Percentiles rank a stretch among this genome's conserved stretches.
Conservation (phyloP, 2,113 vertebrate species). For the Callionymus lyra region DNA sequence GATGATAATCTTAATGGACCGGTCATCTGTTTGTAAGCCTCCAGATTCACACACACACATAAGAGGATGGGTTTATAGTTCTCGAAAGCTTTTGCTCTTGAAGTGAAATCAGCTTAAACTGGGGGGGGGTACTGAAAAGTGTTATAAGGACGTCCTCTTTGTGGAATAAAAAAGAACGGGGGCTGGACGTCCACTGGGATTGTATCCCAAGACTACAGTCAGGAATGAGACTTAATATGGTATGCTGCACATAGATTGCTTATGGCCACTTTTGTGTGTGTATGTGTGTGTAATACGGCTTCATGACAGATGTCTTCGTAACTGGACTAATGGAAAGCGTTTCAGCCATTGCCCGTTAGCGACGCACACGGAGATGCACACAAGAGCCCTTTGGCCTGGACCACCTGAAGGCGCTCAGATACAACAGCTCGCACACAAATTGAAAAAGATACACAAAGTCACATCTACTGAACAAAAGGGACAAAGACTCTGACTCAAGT, state of each 20-base stretch:
- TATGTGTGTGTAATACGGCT: slow-evolving; percentile 5
- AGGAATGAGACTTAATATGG: slow-evolving; percentile 12
- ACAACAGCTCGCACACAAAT: neutral
- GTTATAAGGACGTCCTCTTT: slow-evolving; percentile 15
- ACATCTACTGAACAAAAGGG: slow-evolving; percentile 14
- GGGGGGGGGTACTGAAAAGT: slow-evolving; percentile 24
- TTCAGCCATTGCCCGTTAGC: slow-evolving; percentile 31
- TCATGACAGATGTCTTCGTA: slow-evolving; percentile 52
- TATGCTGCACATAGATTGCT: slow-evolving; percentile 23
- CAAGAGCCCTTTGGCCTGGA: slow-evolving; percentile 13
- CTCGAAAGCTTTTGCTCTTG: slow-evolving; percentile 50
- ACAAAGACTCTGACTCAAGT: slow-evolving; percentile 7
- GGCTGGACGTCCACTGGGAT: slow-evolving; percentile 17
- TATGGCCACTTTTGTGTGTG: slow-evolving; percentile 22
- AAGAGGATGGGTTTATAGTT: slow-evolving; percentile 35
- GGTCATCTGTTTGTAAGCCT: slow-evolving; percentile 49
- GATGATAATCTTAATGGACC: slow-evolving; percentile 64
- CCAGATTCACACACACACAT: slow-evolving; percentile 16
- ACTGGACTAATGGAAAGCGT: slow-evolving; percentile 56
- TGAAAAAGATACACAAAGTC: slow-evolving; percentile 11
- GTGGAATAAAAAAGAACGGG: slow-evolving; percentile 2
- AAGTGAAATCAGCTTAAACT: slow-evolving; percentile 54
- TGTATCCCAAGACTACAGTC: slow-evolving; percentile 25
- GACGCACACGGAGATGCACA: slow-evolving; percentile 10
- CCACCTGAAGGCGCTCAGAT: slow-evolving; percentile 29